Evolutionary conservation across 2,888 invertebrate genomes (phyloP), one percentile per base, ranked within the genome.

Genomic region (Rhimphoctona megacephalus): DNA sequence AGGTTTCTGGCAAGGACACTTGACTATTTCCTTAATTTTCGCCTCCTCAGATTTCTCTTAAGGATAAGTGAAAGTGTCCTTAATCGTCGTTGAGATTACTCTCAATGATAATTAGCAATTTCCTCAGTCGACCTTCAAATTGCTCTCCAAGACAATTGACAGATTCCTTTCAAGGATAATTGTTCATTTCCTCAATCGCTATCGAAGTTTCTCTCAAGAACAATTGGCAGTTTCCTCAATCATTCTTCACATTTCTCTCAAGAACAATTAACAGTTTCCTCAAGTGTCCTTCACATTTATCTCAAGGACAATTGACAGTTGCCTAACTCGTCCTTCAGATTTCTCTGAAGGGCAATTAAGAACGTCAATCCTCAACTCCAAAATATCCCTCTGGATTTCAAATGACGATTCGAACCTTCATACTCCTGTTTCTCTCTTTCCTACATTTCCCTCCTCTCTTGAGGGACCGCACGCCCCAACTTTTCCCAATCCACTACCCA

Each of bases 401-500:
- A 54, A 52, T 52, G 52, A 52, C 52, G 52, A 52, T 57, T 57
- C 5, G 14, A 30, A 61, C 17, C 61, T 30, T 2, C 61, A 5
- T 6, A 30, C 7, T 1, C 14, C 17, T 17, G 30, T 61, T 61
- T 30, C 30, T 11, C 30, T 61, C 57, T 61, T 30, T 17, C 61
- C 61, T 7, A 0, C 2, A 14, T 1, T 7, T 30, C 25, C 61
- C 1, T 7, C 7, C 57, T 57, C 30, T 30, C 61, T 17, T 2
- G 30, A 30, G 61, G 61, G 61, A 30, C 61, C 30, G 11, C 17
- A 61, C 61, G 30, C 61, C 30, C 30, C 14, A 61, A 30, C 61
- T 30, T 61, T 70, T 46, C 30, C 61, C 43, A 39, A 54, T 54
- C 39, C 57, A 19, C 43, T 30, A 77, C 36, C 66, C 64, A 78